Evolutionary conservation across 2,888 invertebrate species (phyloP), one percentile per base, ranked within the genome.

Genomic region (Ptilodon capucinus): DNA sequence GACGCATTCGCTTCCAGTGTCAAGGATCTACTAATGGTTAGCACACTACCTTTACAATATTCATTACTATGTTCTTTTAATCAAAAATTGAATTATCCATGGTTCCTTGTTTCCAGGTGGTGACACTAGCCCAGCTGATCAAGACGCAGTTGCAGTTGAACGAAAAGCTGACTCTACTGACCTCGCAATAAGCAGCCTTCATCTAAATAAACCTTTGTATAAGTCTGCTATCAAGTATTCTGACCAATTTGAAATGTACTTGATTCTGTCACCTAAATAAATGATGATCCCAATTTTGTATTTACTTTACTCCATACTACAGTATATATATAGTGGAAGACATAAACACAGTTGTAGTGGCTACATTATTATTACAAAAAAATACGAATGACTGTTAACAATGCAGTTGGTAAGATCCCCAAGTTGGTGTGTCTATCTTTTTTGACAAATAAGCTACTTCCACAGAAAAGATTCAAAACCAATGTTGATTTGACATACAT

Each of bases 111-210:
- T 19, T 13, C n/a, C 25, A 90, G 89, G 89, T 91, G 78, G 95
- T 98, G 68, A 98, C 99, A 38, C 92, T 99, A 51, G 97, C 99
- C 11, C 98, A 99, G 77, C 92, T 99, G 51, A 97, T 98, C 74
- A 97, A 98, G 90, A 98, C 99, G 1, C 99, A 99, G 86, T 93
- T 99, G 70, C 97, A 97, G 76, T 92, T 99, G 45, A 98, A 99
- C 86, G 99, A 99, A 89, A 99, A 99, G 86, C 93, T 99, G 39
- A 97, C 97, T 6, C 93, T 97, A 65, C 92, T 97, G 62, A 96
- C 96, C 39, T 94, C 96, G 21, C 88, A 87, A 78, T 90, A 70
- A 84, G 28, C 14, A 11, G 32, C 9, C 36, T 4, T 4, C 16
- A 16, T n/a, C 7, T 8, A 0, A 9, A 7, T 11, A 8, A 17